Percentiles rank a stretch among this genome's conserved stretches.
Conservation (phyloP, 2,797 vertebrate genomes). For the Brachymystax lenok region DNA sequence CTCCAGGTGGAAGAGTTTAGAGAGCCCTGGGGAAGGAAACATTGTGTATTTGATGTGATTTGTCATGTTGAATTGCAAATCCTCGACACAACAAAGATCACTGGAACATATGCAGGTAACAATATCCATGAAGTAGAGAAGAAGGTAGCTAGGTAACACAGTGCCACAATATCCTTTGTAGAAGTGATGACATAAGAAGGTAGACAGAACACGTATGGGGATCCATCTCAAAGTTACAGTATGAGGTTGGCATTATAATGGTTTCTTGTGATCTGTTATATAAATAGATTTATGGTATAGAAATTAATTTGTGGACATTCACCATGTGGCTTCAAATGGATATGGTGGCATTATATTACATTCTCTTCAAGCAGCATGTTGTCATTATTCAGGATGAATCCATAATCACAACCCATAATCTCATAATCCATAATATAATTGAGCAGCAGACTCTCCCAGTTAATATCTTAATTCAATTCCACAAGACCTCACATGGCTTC, state of each 20-base stretch:
- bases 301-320: constrained; percentile 20
- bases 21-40: too few relatives aligned
- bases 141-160: too few relatives aligned
- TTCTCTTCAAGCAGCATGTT: neutral
- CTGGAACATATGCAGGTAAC: too few relatives aligned
- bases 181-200: constrained; percentile 34
- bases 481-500: constrained; percentile 27
- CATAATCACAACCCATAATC: constrained; percentile 14
- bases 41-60: too few relatives aligned
- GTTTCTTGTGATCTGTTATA: neutral
- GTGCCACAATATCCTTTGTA: constrained; percentile 35
- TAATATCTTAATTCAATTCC: constrained; percentile 47
- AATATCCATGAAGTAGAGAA: too few relatives aligned
- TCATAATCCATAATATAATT: constrained; percentile 18
- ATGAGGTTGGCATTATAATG: too few relatives aligned
- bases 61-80: too few relatives aligned
- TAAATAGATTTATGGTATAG: constrained; percentile 19
- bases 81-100: too few relatives aligned
- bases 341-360: constrained; percentile 5
- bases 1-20: too few relatives aligned
- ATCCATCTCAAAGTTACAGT: constrained; percentile 20
- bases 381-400: constrained; percentile 21
- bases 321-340: constrained; percentile 19
- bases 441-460: constrained; percentile 10
- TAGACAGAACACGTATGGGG: constrained; percentile 36